These are phyloP conservation scores for Oscheius sp. DNA, from an alignment of 2,888 invertebrate genomes.

Conservation along the genomic window DNA sequence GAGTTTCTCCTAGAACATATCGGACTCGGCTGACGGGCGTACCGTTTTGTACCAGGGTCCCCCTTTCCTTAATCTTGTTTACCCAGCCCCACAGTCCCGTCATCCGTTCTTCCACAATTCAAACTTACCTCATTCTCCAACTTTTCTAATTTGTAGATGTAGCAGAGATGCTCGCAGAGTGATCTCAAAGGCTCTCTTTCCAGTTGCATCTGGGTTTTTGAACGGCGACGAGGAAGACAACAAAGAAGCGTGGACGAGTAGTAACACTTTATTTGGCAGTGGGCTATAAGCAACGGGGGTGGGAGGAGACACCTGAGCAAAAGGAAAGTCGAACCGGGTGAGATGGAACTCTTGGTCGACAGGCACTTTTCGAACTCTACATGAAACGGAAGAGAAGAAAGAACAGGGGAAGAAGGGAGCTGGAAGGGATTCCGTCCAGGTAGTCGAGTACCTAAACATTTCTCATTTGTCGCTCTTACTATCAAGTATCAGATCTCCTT, in stretches of 20 bases:
- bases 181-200: background rate
- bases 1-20: conserved; percentile 5
- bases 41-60: background rate
- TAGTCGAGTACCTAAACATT: conserved; percentile 46
- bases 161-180: background rate
- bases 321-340: background rate
- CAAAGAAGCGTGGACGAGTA: too few species aligned
- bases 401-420: conserved; percentile 9
- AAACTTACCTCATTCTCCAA: conserved; percentile 8
- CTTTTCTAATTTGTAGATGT: background rate
- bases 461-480: background rate
- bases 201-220: too few species aligned
- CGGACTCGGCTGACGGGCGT: background rate
- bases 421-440: conserved; percentile 49
- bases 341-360: too few species aligned
- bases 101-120: background rate
- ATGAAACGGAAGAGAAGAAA: conserved; percentile 10
- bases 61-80: background rate
- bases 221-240: too few species aligned
- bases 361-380: background rate
- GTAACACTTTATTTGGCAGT: background rate
- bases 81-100: background rate
- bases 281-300: background rate
- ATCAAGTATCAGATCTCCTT: background rate
- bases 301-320: conserved; percentile 3